These are phyloP conservation scores for Arrhopalites spinosus DNA, from an alignment of 2,888 invertebrate species.

Conservation along the genomic window DNA sequence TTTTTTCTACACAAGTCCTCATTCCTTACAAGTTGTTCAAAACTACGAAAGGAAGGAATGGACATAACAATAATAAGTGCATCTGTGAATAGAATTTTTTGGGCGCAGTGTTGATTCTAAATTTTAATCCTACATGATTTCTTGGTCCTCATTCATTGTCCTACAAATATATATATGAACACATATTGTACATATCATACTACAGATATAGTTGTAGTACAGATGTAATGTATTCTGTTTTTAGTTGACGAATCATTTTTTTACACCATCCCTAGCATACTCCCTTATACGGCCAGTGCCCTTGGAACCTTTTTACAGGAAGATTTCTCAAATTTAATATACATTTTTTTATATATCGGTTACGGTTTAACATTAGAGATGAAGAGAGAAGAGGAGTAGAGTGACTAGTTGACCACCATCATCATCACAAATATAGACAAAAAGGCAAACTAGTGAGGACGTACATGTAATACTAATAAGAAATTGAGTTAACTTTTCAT, in stretches of 20 bases:
- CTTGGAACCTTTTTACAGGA: constrained; percentile 44
- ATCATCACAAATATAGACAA: constrained; percentile 11
- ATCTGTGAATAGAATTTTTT: background rate
- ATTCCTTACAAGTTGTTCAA: too few species aligned
- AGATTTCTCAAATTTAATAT: constrained; percentile 9
- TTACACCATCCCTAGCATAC: constrained; percentile 27
- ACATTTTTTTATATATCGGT: constrained; percentile 8
- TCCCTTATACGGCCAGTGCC: constrained; percentile 37
- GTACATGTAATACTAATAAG: background rate
- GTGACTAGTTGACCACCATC: background rate
- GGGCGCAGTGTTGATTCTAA: constrained; percentile 2
- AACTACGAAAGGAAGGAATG: too few species aligned
- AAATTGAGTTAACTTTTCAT: background rate
- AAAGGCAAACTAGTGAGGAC: constrained; percentile 7
- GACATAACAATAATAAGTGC: too few species aligned
- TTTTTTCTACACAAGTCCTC: too few species aligned
- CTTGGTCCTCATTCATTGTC: background rate
- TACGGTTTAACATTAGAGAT: background rate
- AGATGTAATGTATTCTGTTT: background rate
- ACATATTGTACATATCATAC: too few species aligned
- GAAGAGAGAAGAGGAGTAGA: background rate
- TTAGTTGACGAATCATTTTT: background rate
- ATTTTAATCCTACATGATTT: constrained; percentile 13
- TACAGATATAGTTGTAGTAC: too few species aligned
- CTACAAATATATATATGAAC: too few species aligned